phyloP scores from a whole-genome alignment of 2,797 vertebrate species.

The Xiphorhynchus erythropygius region DNA sequence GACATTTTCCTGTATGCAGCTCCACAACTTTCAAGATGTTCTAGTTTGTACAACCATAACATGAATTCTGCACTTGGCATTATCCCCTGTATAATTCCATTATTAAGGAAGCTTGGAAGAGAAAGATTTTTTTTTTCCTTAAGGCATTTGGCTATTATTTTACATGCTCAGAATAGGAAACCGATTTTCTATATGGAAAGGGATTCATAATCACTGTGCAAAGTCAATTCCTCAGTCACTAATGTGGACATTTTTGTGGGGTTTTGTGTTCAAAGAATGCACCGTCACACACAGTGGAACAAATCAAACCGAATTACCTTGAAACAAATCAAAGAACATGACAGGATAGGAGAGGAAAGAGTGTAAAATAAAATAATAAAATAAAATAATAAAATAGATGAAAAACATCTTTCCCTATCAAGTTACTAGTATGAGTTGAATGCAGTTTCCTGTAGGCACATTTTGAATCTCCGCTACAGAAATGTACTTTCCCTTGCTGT shows the following conservation, averaged over 20 bases:
- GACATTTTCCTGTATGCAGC: background rate
- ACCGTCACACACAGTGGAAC: background rate
- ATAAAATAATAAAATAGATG: background rate
- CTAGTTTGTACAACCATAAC: background rate
- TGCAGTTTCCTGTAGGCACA: background rate
- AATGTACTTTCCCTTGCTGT: background rate
- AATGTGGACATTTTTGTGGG: background rate
- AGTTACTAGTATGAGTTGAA: background rate
- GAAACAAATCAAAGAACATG: background rate
- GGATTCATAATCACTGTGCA: background rate
- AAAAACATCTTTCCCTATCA: background rate
- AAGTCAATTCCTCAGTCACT: background rate
- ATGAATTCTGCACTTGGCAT: background rate
- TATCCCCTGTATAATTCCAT: background rate
- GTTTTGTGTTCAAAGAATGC: background rate
- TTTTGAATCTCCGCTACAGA: background rate
- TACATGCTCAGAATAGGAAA: background rate
- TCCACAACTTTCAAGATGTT: background rate
- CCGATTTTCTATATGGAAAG: background rate
- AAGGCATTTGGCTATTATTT: background rate
- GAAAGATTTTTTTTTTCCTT: background rate
- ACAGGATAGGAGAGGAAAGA: accelerated
- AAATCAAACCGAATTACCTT: conserved; percentile 1
- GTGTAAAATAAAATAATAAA: background rate
- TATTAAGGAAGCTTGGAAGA: conserved; percentile 10